Evolutionary conservation across 2,113 vertebrate genomes (phyloP).

Genomic region (Callochromis pleurospilus): DNA sequence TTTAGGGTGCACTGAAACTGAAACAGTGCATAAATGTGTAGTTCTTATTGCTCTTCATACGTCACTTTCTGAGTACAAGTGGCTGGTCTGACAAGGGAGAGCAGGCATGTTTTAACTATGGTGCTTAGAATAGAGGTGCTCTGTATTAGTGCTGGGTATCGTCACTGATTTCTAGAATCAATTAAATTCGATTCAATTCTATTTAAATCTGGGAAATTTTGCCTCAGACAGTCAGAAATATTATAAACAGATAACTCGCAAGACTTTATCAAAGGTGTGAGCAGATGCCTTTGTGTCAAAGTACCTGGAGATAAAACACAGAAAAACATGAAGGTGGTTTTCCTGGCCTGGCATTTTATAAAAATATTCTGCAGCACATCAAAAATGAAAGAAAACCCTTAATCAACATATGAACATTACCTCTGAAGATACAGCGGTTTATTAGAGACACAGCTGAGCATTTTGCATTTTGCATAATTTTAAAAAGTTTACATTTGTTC

Average conservation of each 20-base stretch:
- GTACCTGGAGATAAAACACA: background rate
- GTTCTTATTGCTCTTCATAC: background rate
- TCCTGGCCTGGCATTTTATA: background rate
- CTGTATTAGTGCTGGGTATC: background rate
- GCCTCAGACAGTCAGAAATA: background rate
- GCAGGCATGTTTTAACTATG: background rate
- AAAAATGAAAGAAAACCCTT: too few species aligned
- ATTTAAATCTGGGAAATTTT: background rate
- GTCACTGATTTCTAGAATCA: background rate
- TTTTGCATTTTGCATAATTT: too few species aligned
- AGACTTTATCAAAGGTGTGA: background rate
- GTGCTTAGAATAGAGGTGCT: background rate
- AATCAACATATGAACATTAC: accelerated
- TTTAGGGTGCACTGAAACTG: background rate
- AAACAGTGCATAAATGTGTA: background rate
- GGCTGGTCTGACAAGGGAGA: background rate
- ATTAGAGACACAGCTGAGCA: accelerated
- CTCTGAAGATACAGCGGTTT: too few species aligned
- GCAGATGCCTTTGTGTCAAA: background rate
- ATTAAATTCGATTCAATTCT: accelerated
- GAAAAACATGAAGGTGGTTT: background rate
- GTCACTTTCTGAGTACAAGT: background rate
- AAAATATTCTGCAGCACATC: too few species aligned
- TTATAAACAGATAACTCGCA: accelerated
- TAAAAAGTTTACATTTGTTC: background rate